A percentile compares a stretch with the other conserved stretches of the same genome.
Conservation (phyloP, 2,888 invertebrate species). For the Drosophila pseudotalamancana region DNA sequence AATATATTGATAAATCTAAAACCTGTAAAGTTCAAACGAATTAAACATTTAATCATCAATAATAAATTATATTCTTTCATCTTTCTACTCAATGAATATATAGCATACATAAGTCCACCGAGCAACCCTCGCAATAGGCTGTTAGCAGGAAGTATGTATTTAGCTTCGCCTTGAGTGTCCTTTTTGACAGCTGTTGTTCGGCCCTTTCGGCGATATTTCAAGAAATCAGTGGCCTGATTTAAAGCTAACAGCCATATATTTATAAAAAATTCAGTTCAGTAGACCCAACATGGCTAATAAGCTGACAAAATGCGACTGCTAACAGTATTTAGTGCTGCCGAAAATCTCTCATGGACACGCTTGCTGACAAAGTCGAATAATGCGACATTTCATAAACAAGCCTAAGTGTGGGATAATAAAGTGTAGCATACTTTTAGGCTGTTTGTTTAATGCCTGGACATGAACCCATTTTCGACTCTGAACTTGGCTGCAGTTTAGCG, state of each 20-base stretch:
- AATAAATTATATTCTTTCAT: too few species aligned
- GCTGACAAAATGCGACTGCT: background rate
- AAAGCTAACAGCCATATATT: slow-evolving; percentile 21
- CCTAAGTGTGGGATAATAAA: background rate
- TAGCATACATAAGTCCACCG: background rate
- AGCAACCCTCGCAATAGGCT: slow-evolving; percentile 24
- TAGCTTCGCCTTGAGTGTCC: slow-evolving; percentile 28
- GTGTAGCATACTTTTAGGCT: slow-evolving; percentile 46
- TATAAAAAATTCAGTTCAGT: slow-evolving; percentile 29
- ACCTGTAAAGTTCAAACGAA: background rate
- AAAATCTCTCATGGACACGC: slow-evolving; percentile 3
- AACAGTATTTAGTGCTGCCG: background rate
- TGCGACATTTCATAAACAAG: background rate
- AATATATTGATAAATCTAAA: background rate
- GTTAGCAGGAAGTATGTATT: slow-evolving; percentile 7
- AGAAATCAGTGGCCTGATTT: slow-evolving; percentile 30
- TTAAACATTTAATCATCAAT: background rate
- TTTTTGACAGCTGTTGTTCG: slow-evolving; percentile 58
- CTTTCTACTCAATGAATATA: background rate
- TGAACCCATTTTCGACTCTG: slow-evolving; percentile 18
- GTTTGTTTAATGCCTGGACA: slow-evolving; percentile 12
- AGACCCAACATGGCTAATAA: background rate
- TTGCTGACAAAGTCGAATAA: slow-evolving; percentile 1
- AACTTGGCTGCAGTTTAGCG: slow-evolving; percentile 7
- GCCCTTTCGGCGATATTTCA: slow-evolving; percentile 15